Evolutionary conservation across 2,113 vertebrate genomes (phyloP).

Genomic region (Channa maculata): DNA sequence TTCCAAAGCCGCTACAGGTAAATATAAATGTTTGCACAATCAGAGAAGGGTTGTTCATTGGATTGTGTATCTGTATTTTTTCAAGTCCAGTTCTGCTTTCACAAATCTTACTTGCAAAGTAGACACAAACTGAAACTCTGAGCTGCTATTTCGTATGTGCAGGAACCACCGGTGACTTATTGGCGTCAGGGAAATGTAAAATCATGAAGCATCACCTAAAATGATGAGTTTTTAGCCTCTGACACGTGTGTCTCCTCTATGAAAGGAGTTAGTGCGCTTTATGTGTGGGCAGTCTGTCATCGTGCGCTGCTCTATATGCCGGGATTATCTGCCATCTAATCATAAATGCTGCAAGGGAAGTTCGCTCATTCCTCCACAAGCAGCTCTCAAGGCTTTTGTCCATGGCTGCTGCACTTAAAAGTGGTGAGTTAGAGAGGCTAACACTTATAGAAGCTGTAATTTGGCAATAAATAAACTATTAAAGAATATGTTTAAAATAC

Average conservation of each 20-base stretch:
- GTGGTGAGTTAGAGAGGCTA: not conserved
- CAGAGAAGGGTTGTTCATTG: not conserved
- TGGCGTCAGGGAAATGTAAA: not conserved
- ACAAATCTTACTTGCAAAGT: not conserved
- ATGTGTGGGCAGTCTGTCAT: slow-evolving; percentile 24
- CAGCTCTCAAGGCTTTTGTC: too few relatives aligned
- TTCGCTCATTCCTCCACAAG: not conserved
- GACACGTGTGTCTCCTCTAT: slow-evolving; percentile 16
- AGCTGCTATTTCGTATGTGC: not conserved
- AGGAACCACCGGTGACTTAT: slow-evolving; percentile 7
- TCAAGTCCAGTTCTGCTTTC: not conserved
- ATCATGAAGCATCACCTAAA: slow-evolving; percentile 29
- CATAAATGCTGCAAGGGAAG: slow-evolving; percentile 37
- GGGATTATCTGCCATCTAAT: slow-evolving; percentile 47
- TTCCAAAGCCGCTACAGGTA: too few relatives aligned
- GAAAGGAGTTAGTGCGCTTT: slow-evolving; percentile 48
- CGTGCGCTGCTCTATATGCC: slow-evolving; percentile 14
- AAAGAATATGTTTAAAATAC: not conserved
- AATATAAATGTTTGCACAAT: not conserved
- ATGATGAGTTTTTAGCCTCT: slow-evolving; percentile 32
- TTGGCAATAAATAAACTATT: not conserved
- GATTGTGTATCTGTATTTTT: too few relatives aligned
- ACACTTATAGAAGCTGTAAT: not conserved
- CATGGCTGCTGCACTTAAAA: not conserved
- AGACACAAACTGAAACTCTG: not conserved